Percentiles rank a stretch among this genome's conserved stretches.
Conservation (phyloP, 1,140 invertebrate genomes). For the Cydia splendana region DNA sequence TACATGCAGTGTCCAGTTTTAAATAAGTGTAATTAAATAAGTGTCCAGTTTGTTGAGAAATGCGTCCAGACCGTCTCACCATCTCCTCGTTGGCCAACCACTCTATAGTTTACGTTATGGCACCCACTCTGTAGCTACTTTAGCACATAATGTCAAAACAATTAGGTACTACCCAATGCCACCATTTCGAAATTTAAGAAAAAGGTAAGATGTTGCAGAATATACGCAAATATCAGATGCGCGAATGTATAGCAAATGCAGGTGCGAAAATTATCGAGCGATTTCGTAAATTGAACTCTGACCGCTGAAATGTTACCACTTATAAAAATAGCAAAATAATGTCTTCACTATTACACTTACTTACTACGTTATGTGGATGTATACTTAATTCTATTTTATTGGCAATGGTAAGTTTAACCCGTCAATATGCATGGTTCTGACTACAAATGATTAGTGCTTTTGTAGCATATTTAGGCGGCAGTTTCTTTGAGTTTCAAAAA, state of each 20-base stretch:
- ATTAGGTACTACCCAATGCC: not conserved
- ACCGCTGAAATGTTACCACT: not conserved
- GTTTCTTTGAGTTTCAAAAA: no score
- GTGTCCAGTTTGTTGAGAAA: no score
- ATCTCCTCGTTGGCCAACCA: no score
- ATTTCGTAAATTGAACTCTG: not conserved
- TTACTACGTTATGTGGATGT: not conserved
- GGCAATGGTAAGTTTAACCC: no score
- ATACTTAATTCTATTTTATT: not conserved
- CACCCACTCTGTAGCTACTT: no score
- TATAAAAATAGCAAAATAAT: not conserved
- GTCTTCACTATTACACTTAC: not conserved
- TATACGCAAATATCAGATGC: not conserved
- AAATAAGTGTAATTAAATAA: no score
- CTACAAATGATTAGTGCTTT: no score
- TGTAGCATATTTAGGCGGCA: no score
- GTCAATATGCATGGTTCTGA: no score
- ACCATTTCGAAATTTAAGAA: constrained; percentile 10
- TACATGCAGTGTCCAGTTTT: no score
- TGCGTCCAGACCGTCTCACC: no score
- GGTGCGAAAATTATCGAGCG: not conserved
- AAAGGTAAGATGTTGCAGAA: not conserved
- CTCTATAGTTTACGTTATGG: no score
- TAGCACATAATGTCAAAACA: not conserved
- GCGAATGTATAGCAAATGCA: not conserved